Evolutionary conservation across 2,888 invertebrate species (phyloP).

Genomic region (Eledona agricola): DNA sequence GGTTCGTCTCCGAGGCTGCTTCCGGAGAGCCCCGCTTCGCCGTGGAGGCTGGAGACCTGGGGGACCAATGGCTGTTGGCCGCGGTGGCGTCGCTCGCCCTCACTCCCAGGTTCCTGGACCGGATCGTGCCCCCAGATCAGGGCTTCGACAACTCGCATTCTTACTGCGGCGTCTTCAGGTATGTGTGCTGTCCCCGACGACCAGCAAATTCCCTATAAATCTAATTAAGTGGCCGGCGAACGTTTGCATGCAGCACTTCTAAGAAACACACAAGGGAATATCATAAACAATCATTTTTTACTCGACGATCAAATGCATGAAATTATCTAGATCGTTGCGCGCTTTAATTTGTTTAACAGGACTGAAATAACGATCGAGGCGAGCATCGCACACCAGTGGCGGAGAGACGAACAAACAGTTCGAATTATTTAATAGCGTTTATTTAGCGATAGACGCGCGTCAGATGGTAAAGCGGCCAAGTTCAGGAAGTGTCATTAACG

Average conservation of each 20-base stretch:
- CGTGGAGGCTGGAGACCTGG: slow-evolving; percentile 68
- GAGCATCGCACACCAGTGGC: slow-evolving; percentile 21
- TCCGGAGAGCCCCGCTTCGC: slow-evolving; percentile 60
- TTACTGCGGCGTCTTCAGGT: slow-evolving; percentile 76
- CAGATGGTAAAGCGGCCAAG: no score
- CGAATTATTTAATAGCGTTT: no score
- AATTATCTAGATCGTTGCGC: slow-evolving; percentile 53
- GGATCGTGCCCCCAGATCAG: slow-evolving; percentile 73
- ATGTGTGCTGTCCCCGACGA: slow-evolving; percentile 32
- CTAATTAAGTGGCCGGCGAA: slow-evolving; percentile 51
- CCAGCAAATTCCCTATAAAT: slow-evolving; percentile 52
- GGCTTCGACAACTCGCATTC: slow-evolving; percentile 67
- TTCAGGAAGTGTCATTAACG: no score
- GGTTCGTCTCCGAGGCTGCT: slow-evolving; percentile 64
- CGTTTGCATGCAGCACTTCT: slow-evolving; percentile 49
- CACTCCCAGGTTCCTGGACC: slow-evolving; percentile 73
- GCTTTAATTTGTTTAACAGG: slow-evolving; percentile 54
- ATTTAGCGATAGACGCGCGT: no score
- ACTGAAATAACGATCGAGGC: slow-evolving; percentile 36
- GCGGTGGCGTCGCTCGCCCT: slow-evolving; percentile 73
- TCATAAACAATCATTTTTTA: slow-evolving; percentile 51
- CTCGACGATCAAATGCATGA: slow-evolving; percentile 45
- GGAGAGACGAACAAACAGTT: no score
- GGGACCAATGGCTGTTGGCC: slow-evolving; percentile 70
- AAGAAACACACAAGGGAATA: slow-evolving; percentile 49